Percentiles rank a stretch among this genome's conserved stretches.
These are phyloP conservation scores for Lepidurus arcticus DNA, from an alignment of 1,140 invertebrate genomes.

Conservation along the genomic window DNA sequence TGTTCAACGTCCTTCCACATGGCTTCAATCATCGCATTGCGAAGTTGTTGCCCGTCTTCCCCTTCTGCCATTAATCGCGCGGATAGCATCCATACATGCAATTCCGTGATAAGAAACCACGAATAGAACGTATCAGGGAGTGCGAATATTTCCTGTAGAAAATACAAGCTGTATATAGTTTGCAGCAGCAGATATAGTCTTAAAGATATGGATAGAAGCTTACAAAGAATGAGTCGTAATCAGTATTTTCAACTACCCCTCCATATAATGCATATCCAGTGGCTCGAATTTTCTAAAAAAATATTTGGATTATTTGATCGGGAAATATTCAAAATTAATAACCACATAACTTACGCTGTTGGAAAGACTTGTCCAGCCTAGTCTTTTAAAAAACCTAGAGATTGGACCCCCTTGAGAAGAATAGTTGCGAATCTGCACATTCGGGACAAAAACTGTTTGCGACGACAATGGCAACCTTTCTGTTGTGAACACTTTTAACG, in stretches of 20 bases:
- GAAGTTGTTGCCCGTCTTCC: conserved; percentile 59
- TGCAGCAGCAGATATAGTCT: not conserved
- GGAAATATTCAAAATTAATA: too few relatives aligned
- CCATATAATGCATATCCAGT: not conserved
- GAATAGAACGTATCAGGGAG: conserved; percentile 72
- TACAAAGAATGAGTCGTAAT: not conserved
- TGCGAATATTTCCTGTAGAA: conserved; percentile 55
- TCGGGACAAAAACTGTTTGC: too few relatives aligned
- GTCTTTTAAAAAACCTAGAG: too few relatives aligned
- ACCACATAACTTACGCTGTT: too few relatives aligned
- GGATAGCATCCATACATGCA: conserved; percentile 77
- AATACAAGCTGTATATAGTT: not conserved
- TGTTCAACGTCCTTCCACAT: conserved; percentile 73
- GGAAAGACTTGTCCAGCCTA: too few relatives aligned
- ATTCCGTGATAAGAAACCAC: conserved; percentile 74
- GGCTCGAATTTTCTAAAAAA: not conserved
- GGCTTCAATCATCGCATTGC: conserved; percentile 65
- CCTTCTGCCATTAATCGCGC: conserved; percentile 68
- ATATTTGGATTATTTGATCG: too few relatives aligned
- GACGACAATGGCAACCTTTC: too few relatives aligned
- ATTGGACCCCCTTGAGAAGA: too few relatives aligned
- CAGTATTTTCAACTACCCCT: not conserved
- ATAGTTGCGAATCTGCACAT: too few relatives aligned
- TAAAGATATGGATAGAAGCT: not conserved
- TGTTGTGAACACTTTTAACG: too few relatives aligned